Conservation (phyloP, 2,797 vertebrate species). For the Schizopygopsis malacanthus region DNA sequence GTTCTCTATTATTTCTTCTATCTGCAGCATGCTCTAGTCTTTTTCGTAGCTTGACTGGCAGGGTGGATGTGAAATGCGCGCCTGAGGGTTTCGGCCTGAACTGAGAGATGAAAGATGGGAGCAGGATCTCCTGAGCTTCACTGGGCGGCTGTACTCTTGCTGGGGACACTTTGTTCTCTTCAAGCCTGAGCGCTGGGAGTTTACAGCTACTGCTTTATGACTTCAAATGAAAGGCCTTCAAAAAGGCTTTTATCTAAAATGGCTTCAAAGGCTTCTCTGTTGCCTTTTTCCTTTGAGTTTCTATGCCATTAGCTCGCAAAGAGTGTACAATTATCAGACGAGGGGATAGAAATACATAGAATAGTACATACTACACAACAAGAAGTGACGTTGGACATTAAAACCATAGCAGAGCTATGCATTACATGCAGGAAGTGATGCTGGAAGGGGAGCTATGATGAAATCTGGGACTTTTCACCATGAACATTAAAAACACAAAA, state of each 20-base stretch:
- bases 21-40: conserved; percentile 25
- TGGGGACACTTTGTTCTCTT: conserved; percentile 72
- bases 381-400: conserved; percentile 36
- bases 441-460: not conserved
- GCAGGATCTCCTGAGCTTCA: conserved; percentile 67
- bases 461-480: not conserved
- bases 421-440: conserved; percentile 16
- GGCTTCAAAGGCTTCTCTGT: conserved; percentile 68
- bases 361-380: conserved; percentile 47
- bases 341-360: conserved; percentile 52
- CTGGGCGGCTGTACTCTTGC: conserved; percentile 70
- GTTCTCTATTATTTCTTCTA: conserved; percentile 22
- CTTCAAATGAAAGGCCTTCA: conserved; percentile 69
- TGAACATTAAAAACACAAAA: conserved; percentile 2
- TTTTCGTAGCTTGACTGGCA: conserved; percentile 17
- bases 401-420: conserved; percentile 4
- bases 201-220: conserved; percentile 67
- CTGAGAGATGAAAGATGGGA: conserved; percentile 72
- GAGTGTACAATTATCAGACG: conserved; percentile 46
- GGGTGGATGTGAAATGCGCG: conserved; percentile 63
- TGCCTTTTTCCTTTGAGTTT: conserved; percentile 51
- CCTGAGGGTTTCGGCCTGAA: conserved; percentile 67
- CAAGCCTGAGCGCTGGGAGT: conserved; percentile 46
- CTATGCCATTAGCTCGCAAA: conserved; percentile 59
- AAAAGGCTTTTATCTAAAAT: conserved; percentile 65